Percentiles rank a stretch among this genome's conserved stretches.
Evolutionary conservation across 2,797 vertebrate species (phyloP).

Genomic region (Gouania willdenowi): DNA sequence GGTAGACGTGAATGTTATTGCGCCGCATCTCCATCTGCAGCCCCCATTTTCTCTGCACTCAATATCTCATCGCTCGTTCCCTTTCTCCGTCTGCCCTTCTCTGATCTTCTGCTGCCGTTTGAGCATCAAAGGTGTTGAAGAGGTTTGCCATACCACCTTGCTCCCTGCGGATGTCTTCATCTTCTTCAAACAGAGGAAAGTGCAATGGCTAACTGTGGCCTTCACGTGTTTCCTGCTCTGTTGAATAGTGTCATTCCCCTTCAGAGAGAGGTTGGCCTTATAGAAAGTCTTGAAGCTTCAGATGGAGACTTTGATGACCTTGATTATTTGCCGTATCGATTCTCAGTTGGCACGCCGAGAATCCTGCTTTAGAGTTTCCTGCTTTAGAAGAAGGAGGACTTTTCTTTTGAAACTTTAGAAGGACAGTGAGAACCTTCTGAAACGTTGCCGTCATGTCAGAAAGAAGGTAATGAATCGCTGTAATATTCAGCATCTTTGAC

Average conservation of each 20-base stretch:
- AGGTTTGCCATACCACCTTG: constrained; percentile 59
- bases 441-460: neutral
- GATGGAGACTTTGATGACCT: neutral
- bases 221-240: constrained; percentile 11
- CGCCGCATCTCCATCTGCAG: neutral
- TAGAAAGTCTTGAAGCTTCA: constrained; percentile 4
- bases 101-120: constrained; percentile 65
- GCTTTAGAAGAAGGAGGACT: no score
- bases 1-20: constrained; percentile 7
- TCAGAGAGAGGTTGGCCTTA: constrained; percentile 1
- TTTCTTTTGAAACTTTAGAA: no score
- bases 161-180: constrained; percentile 50
- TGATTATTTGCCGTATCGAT: neutral
- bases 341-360: no score
- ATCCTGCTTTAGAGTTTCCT: no score
- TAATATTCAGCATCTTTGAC: no score
- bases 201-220: constrained; percentile 55
- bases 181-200: constrained; percentile 55
- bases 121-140: constrained; percentile 70
- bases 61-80: constrained; percentile 24
- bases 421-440: no score
- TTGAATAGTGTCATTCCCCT: neutral
- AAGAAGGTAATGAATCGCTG: no score
- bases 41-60: constrained; percentile 2
- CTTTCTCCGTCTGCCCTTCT: constrained; percentile 42